Percentiles rank a stretch among this genome's conserved stretches.
Conservation (phyloP, 2,113 vertebrate species). For the Limanda limanda region DNA sequence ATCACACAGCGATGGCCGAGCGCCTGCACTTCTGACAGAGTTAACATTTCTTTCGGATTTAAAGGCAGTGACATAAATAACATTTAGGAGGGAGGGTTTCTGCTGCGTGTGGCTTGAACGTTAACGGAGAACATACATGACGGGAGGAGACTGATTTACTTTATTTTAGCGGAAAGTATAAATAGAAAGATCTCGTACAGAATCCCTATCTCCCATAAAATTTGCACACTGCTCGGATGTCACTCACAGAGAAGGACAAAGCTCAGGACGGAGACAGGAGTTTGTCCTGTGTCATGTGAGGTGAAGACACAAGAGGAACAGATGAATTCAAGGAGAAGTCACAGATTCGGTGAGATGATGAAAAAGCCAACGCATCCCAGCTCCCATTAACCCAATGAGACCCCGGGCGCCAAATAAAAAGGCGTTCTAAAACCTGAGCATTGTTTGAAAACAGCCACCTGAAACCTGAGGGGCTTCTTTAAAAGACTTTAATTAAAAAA, state of each 20-base stretch:
- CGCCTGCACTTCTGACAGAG: slow-evolving; percentile 68
- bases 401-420: no score
- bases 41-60: slow-evolving; percentile 68
- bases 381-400: not conserved
- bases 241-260: not conserved
- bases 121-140: slow-evolving; percentile 38
- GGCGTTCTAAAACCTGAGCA: no score
- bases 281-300: not conserved
- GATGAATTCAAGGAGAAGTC: not conserved
- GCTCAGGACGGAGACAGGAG: not conserved
- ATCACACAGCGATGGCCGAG: slow-evolving; percentile 69
- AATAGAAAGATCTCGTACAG: not conserved
- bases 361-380: not conserved
- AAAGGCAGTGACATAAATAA: slow-evolving; percentile 59
- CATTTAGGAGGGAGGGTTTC: slow-evolving; percentile 19
- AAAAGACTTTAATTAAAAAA: no score
- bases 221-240: not conserved
- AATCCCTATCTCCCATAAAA: not conserved
- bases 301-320: not conserved
- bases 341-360: not conserved
- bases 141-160: not conserved
- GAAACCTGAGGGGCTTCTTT: no score
- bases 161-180: slow-evolving; percentile 2
- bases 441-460: no score
- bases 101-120: not conserved